Percentiles rank a stretch among this genome's conserved stretches.
These are phyloP conservation scores for Drosophila subsilvestris DNA, from an alignment of 2,888 invertebrate species.

Conservation along the genomic window DNA sequence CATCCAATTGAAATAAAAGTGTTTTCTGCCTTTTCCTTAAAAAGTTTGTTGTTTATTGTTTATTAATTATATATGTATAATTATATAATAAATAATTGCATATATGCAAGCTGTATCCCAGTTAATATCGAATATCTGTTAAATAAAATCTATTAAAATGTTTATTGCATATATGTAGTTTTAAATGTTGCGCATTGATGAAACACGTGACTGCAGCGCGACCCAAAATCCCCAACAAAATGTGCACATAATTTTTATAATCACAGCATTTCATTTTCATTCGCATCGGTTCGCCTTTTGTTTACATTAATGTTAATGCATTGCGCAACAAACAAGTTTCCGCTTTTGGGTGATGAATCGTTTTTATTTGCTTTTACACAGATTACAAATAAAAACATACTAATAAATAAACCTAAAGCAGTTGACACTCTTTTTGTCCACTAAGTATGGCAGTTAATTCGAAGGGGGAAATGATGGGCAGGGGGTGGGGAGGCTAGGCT, in stretches of 20 bases:
- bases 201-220: not conserved
- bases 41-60: no score
- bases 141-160: not conserved
- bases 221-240: not conserved
- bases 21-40: no score
- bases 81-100: no score
- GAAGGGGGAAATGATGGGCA: conserved; percentile 1
- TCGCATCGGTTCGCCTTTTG: conserved; percentile 19
- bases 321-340: conserved; percentile 47
- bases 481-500: conserved; percentile 12
- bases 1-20: no score
- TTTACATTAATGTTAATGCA: conserved; percentile 15
- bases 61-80: no score
- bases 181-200: not conserved
- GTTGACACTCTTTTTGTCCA: conserved; percentile 6
- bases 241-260: conserved; percentile 20
- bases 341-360: conserved; percentile 4
- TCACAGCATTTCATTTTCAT: conserved; percentile 25
- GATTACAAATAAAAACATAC: conserved; percentile 1
- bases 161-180: not conserved
- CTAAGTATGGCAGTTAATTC: conserved; percentile 40
- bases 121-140: not conserved
- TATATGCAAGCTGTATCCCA: no score
- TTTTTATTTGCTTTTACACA: conserved; percentile 18
- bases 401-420: conserved; percentile 34